Evolutionary conservation across 2,888 invertebrate species (phyloP).

Genomic region (Lapara coniferarum): DNA sequence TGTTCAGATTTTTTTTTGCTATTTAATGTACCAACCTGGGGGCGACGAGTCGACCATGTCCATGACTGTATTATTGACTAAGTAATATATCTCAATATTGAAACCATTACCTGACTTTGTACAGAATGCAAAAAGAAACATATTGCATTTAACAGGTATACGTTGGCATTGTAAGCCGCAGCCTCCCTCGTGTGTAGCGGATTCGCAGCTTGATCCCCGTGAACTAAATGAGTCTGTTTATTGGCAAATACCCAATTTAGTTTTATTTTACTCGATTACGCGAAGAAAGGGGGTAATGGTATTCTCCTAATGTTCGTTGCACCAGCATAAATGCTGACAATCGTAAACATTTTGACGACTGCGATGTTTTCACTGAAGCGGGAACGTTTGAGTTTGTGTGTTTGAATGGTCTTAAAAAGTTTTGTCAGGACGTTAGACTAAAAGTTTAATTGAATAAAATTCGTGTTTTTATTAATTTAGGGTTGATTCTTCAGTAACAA

Average conservation of each 20-base stretch:
- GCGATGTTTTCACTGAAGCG: constrained; percentile 10
- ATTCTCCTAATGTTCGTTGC: constrained; percentile 6
- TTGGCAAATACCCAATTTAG: constrained; percentile 4
- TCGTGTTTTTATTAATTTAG: background rate
- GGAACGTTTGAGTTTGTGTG: background rate
- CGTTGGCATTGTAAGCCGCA: background rate
- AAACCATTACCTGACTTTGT: background rate
- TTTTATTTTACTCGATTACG: background rate
- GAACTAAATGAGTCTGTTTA: constrained; percentile 3
- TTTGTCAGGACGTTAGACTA: background rate
- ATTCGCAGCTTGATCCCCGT: background rate
- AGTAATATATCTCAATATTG: background rate
- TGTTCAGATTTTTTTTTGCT: background rate
- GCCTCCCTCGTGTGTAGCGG: background rate
- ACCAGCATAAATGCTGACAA: constrained; percentile 4
- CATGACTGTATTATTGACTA: background rate
- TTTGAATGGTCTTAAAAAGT: background rate
- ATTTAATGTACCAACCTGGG: too few relatives aligned
- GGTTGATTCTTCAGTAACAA: background rate
- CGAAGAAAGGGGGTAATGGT: too few relatives aligned
- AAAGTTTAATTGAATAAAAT: background rate
- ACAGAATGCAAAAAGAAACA: background rate
- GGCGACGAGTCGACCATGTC: too few relatives aligned
- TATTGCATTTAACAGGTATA: background rate
- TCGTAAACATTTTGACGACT: constrained; percentile 19